These are phyloP conservation scores for Actinemys pallida DNA, from an alignment of 2,113 vertebrate genomes.

Conservation along the genomic window DNA sequence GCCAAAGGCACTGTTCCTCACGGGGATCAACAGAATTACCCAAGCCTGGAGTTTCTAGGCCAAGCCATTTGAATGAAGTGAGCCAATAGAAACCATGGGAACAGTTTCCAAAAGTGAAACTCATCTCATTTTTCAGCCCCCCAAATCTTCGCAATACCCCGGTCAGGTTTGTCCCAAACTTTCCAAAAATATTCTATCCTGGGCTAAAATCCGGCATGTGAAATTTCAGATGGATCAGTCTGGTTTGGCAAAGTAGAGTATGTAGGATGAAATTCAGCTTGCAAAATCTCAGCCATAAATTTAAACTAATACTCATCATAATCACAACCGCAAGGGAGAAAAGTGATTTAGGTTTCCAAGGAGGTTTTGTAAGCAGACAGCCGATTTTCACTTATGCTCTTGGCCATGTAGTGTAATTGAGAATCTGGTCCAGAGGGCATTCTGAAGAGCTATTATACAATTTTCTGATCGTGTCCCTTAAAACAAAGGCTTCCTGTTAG, in stretches of 20 bases:
- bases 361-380: neutral
- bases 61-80: neutral
- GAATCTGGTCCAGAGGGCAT: neutral
- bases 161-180: neutral
- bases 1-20: neutral
- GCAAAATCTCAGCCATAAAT: neutral
- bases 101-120: neutral
- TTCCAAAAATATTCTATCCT: neutral
- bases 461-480: neutral
- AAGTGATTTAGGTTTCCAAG: neutral
- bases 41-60: neutral
- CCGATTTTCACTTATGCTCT: neutral
- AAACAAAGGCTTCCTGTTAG: neutral
- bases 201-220: neutral
- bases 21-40: neutral
- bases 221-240: neutral
- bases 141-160: neutral
- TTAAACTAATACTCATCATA: neutral
- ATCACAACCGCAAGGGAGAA: neutral
- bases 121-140: too few relatives aligned
- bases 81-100: neutral
- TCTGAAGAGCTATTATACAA: neutral
- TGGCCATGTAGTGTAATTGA: neutral
- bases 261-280: neutral
- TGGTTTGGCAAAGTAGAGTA: neutral